Evolutionary conservation across 92 coral and sea anemone genomes (phyloP), one percentile per base, ranked within the genome.

Genomic region (Isaurus tuberculatus): DNA sequence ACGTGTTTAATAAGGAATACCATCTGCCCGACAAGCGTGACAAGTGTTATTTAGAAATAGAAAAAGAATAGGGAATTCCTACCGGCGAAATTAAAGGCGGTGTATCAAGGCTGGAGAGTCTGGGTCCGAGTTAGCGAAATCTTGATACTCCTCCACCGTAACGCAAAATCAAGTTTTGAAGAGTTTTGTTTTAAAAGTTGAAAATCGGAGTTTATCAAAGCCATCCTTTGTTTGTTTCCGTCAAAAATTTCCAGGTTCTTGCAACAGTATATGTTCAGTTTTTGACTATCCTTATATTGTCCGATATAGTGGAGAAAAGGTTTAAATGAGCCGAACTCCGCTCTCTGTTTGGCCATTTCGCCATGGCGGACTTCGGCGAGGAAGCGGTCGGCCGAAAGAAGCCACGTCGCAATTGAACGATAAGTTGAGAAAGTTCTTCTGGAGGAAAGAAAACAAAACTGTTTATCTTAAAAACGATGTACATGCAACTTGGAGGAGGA

Each of bases 341-440:
- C 67, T 60, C 19, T 60, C 67, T 60, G 67, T 60, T 60, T 60
- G 67, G 67, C n/a, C n/a, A n/a, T n/a, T n/a, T n/a, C n/a, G n/a
- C n/a, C n/a, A n/a, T n/a, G n/a, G n/a, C n/a, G n/a, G 29, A 20
- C 28, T 60, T 60, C 31, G 11, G 67, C 67, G 29, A 4, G 28
- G 67, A 25, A 60, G 67, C 31, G 67, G 67, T 60, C 31, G 67
- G 67, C 67, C 67, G 2, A 51, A 51, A 51, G 17, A 51, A 51
- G 60, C 19, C 60, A 51, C 60, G 17, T 51, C 60, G 10, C 67
- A 60, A 60, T 60, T 60, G 67, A n/a, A n/a, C n/a, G n/a, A n/a
- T n/a, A n/a, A n/a, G n/a, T n/a, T n/a, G n/a, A n/a, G n/a, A n/a
- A n/a, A 60, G 5, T 25, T 60, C 67, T 8, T 11, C 23, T 51